Base-by-base conservation (phyloP, 2,888 invertebrate genomes). In the Malachius bipustulatus region DNA sequence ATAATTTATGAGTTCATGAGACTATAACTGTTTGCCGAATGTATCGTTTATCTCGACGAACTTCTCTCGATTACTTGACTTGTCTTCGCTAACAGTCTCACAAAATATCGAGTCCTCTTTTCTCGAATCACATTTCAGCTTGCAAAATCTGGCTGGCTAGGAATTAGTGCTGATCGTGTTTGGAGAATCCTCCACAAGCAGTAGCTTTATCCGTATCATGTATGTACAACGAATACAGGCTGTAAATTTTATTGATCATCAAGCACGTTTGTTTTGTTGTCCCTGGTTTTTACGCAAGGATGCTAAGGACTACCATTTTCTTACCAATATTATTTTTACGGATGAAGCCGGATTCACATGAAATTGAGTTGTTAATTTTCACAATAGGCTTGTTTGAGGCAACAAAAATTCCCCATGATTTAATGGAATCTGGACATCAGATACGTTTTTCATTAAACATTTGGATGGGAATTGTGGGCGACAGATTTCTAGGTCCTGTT, bases 91-190 rank as follows among this genome's bases (percentile, higher is more conserved):
- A n/a, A n/a, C n/a, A n/a, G n/a, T n/a, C n/a, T n/a, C n/a, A n/a
- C n/a, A n/a, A n/a, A n/a, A n/a, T n/a, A n/a, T n/a, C n/a, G n/a
- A n/a, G n/a, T n/a, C n/a, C n/a, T n/a, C n/a, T n/a, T n/a, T n/a
- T n/a, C n/a, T n/a, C n/a, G n/a, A n/a, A n/a, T n/a, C n/a, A n/a
- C n/a, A n/a, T n/a, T n/a, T n/a, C n/a, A n/a, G n/a, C n/a, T n/a
- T n/a, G n/a, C n/a, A n/a, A n/a, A n/a, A n/a, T n/a, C n/a, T n/a
- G n/a, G n/a, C n/a, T n/a, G n/a, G n/a, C n/a, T n/a, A n/a, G n/a
- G 24, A 19, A 12, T 27, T 19, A 39, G 10, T 16, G n/a, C 24
- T 35, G 12, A 4, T 16, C 24, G 6, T 19, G 24, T 19, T 19
- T 19, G 24, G 24, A 19, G 24, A 19, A n/a, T 19, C 24, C 24